Conservation (phyloP, 2,113 vertebrate genomes). For the Desmodus rotundus region DNA sequence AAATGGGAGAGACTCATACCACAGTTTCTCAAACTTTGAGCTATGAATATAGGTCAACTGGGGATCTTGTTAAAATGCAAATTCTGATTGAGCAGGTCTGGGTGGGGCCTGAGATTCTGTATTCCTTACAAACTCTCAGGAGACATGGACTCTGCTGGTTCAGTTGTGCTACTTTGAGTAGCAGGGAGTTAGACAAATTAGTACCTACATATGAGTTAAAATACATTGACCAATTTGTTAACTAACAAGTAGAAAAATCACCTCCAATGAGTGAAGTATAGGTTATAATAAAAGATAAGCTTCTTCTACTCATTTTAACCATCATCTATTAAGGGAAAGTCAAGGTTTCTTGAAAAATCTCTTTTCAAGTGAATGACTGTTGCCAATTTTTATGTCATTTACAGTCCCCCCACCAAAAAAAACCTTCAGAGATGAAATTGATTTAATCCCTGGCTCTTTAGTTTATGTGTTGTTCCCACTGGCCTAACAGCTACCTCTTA, state of each 20-base stretch:
- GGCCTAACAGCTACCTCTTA: slow-evolving; percentile 48
- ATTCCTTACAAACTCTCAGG: neutral
- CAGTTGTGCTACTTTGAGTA: neutral
- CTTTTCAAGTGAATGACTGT: neutral
- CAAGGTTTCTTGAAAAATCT: slow-evolving; percentile 17
- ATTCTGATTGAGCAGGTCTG: neutral
- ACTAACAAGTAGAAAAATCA: neutral
- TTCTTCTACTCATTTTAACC: neutral
- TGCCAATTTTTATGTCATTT: slow-evolving; percentile 55
- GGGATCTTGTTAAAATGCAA: neutral
- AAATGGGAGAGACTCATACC: neutral
- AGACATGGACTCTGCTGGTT: neutral
- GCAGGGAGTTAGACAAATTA: neutral
- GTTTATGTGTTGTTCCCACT: slow-evolving; percentile 62
- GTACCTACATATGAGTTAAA: neutral
- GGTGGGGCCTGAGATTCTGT: neutral
- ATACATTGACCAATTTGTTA: neutral
- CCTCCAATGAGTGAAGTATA: neutral
- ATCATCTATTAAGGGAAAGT: neutral
- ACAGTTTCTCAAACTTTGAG: neutral
- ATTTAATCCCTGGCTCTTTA: slow-evolving; percentile 43
- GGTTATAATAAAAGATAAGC: neutral
- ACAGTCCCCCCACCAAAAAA: neutral
- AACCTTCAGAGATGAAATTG: slow-evolving; percentile 45
- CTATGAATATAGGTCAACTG: neutral